These are phyloP conservation scores for Reticulitermes lucifugus DNA, from an alignment of 2,888 invertebrate genomes.

Conservation along the genomic window DNA sequence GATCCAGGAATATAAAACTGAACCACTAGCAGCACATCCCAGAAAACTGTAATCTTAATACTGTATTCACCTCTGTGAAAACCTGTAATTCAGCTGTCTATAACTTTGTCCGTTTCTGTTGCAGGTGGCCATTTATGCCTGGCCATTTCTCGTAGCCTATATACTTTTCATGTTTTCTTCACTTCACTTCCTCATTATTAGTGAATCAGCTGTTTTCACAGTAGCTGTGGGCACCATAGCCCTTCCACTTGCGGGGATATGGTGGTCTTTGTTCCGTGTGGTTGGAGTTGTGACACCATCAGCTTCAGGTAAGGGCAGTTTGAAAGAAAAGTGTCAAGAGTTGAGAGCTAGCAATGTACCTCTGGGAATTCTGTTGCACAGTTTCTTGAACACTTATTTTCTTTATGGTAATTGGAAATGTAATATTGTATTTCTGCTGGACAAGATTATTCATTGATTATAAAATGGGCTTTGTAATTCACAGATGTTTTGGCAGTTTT, in stretches of 20 bases:
- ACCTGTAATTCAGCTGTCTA: not conserved
- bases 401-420: too few species aligned
- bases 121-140: constrained; percentile 61
- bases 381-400: too few species aligned
- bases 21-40: not conserved
- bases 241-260: constrained; percentile 68
- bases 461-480: too few species aligned
- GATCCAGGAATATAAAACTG: too few species aligned
- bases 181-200: constrained; percentile 67
- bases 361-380: too few species aligned
- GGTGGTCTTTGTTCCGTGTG: constrained; percentile 70
- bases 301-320: constrained; percentile 15
- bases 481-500: too few species aligned
- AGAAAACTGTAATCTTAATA: not conserved
- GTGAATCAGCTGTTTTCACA: constrained; percentile 70
- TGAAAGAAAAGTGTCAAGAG: too few species aligned
- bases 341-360: too few species aligned
- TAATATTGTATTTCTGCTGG: too few species aligned
- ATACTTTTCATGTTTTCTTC: constrained; percentile 65
- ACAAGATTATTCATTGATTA: too few species aligned
- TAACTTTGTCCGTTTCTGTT: constrained; percentile 50
- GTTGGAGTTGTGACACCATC: constrained; percentile 54
- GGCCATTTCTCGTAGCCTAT: constrained; percentile 67
- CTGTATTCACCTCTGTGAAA: not conserved
- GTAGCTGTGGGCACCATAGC: constrained; percentile 67